Evolutionary conservation across 2,113 vertebrate genomes (phyloP).

Genomic region (Indicator indicator): DNA sequence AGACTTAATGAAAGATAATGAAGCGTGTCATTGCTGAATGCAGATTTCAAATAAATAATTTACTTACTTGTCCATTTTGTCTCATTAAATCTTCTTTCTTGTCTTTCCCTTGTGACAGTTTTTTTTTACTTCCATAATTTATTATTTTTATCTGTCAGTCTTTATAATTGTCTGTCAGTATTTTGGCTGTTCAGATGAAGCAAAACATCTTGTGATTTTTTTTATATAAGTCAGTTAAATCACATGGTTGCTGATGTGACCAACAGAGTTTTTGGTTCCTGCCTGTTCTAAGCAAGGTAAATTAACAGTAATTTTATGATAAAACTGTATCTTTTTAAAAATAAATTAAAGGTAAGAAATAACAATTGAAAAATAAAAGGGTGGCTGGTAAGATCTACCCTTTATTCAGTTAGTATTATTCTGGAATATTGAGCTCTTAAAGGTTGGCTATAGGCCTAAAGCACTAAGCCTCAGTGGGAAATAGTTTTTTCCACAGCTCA

Average conservation of each 20-base stretch:
- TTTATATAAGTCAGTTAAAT: neutral
- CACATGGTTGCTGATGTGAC: neutral
- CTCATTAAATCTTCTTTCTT: conserved; percentile 45
- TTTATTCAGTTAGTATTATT: neutral
- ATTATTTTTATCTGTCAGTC: conserved; percentile 20
- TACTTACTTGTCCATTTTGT: conserved; percentile 39
- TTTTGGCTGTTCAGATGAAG: neutral
- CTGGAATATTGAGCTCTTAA: neutral
- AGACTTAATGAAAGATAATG: conserved; percentile 29
- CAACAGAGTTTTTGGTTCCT: neutral
- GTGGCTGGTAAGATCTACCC: neutral
- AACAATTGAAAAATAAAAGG: neutral
- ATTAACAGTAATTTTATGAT: neutral
- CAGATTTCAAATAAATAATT: conserved; percentile 65
- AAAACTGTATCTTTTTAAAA: neutral
- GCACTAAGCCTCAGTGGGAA: neutral
- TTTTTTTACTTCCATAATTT: conserved; percentile 36
- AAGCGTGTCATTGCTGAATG: conserved; percentile 26
- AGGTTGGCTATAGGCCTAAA: neutral
- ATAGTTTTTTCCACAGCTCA: neutral
- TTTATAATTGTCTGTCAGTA: neutral
- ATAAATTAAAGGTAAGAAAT: neutral
- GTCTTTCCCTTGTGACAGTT: conserved; percentile 31
- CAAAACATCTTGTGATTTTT: neutral
- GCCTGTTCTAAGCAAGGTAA: neutral